Evolutionary conservation across 2,888 invertebrate genomes (phyloP), one percentile per base, ranked within the genome.

Genomic region (Sympetrum striolatum): DNA sequence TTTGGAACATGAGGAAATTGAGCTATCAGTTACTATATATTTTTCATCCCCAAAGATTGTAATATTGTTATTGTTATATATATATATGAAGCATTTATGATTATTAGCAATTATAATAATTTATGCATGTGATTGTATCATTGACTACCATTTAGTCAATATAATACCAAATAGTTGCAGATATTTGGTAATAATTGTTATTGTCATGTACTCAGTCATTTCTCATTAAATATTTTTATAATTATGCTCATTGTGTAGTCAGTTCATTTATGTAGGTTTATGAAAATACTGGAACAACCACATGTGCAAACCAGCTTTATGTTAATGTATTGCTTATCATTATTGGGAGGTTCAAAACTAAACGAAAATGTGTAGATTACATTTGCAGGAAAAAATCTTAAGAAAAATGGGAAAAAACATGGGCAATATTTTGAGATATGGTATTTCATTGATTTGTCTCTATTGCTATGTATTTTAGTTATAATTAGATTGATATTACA

Each of bases 91-190:
- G 73, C 73, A 73, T 73, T 73, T 73, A 73, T 86, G 58, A 86
- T 86, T 60, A 22, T 82, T 86, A 58, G 60, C 22, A 22, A 31
- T 86, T 37, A 35, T 58, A 18, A 44, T 86, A 60, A 86, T 37
- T 86, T 86, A 35, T 86, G 86, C 86, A 86, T 86, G 86, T 86
- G 60, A 86, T 86, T 86, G 58, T 73, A 73, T 31, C 31, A 73
- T 73, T 73, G 73, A 73, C 73, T 73, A 73, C 73, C 31, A 73
- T 31, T 31, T 73, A 73, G 73, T 73, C 73, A 73, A 64, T 64
- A 10, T n/a, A 64, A 31, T 31, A 73, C 73, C 73, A 73, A 73
- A 73, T 73, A 73, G 73, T 31, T 25, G 25, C 73, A 73, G 31
- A 31, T 73, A 73, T 73, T 73, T 73, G 73, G 73, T 14, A 73